Percentiles rank a stretch among this genome's conserved stretches.
These are phyloP conservation scores for Prunella fulvescens DNA, from an alignment of 2,113 vertebrate genomes.

Conservation along the genomic window DNA sequence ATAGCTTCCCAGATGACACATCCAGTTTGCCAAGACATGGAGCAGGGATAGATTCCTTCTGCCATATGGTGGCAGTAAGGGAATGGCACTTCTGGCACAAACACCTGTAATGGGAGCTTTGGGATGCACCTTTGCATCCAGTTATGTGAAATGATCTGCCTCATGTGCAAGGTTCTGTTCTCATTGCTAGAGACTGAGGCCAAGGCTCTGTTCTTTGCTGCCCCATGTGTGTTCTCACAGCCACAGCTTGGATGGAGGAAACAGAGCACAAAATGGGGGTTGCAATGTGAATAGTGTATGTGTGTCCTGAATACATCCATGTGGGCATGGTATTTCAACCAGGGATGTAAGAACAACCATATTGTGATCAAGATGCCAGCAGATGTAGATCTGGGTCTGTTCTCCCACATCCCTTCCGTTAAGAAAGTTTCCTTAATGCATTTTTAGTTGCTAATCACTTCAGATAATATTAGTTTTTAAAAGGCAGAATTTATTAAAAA, in stretches of 20 bases:
- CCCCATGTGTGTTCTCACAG: background rate
- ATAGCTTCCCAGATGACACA: background rate
- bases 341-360: background rate
- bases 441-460: background rate
- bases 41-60: background rate
- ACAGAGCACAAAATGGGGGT: background rate
- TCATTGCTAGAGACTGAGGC: background rate
- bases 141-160: background rate
- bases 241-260: background rate
- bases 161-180: rapidly evolving
- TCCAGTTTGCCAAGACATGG: background rate
- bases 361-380: background rate
- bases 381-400: background rate
- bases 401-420: background rate
- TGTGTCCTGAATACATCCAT: background rate
- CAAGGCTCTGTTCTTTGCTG: background rate
- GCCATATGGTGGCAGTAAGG: background rate
- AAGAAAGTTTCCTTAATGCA: background rate
- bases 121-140: background rate
- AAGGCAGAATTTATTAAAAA: background rate
- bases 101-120: background rate
- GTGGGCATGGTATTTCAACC: background rate
- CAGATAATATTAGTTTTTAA: background rate
- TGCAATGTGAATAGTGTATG: background rate
- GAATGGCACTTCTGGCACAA: background rate